phyloP scores from a whole-genome alignment of 2,888 invertebrate species.

The Athalia cordata region DNA sequence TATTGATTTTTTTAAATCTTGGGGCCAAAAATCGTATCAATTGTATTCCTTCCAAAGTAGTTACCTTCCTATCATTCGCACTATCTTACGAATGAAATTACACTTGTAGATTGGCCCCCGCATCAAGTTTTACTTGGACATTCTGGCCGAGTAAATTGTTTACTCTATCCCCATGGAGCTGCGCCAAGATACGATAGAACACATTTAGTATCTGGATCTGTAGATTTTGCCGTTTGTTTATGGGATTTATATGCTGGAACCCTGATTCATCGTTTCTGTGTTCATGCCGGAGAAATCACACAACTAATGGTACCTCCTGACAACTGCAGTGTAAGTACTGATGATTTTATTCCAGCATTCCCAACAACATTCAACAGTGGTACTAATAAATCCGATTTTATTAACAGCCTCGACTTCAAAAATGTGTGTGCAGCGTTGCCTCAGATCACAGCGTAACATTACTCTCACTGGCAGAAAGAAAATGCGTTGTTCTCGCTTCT shows the following conservation, averaged over 20 bases:
- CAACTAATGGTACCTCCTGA: constrained; percentile 96
- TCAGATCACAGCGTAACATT: constrained; percentile 98
- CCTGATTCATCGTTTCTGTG: constrained; percentile 94
- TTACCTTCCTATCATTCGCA: constrained; percentile 13
- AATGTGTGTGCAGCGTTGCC: constrained; percentile 97
- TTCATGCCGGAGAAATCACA: constrained; percentile 97
- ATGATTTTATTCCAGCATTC: too few relatives aligned
- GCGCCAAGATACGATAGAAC: constrained; percentile 91
- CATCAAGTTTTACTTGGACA: constrained; percentile 93
- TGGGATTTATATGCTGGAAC: constrained; percentile 96
- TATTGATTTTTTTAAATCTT: too few relatives aligned
- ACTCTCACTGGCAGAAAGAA: constrained; percentile 92
- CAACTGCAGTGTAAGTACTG: constrained; percentile 84
- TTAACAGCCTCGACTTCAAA: constrained; percentile 90
- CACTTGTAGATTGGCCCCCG: constrained; percentile 86
- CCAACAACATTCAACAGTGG: neutral
- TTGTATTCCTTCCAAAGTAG: constrained; percentile 6
- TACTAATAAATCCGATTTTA: constrained; percentile 51
- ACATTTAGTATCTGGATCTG: constrained; percentile 95
- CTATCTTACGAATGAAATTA: neutral
- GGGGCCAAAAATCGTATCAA: neutral
- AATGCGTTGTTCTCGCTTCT: constrained; percentile 95
- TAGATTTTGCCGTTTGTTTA: constrained; percentile 97
- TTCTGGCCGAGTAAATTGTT: constrained; percentile 93
- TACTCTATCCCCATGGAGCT: constrained; percentile 95